Base-by-base conservation (phyloP, 2,888 invertebrate genomes). In the Drosophila sordidula region DNA sequence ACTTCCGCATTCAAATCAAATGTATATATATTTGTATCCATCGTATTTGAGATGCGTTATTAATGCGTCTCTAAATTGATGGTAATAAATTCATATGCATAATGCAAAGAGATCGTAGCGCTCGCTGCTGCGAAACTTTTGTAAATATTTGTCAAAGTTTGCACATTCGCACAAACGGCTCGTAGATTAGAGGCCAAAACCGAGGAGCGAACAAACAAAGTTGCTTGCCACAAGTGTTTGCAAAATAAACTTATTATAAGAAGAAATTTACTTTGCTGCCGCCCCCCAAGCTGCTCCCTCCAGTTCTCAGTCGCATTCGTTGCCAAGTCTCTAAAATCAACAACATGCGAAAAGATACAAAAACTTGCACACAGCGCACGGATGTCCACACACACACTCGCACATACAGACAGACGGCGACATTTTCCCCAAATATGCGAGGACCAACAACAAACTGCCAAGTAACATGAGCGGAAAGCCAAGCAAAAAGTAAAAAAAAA, bases 161-260 rank as follows among this genome's bases (percentile, higher is more conserved):
- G 65, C 89, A 89, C 86, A 86, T 89, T 86, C 88, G 83, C 86
- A 89, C 86, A 88, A 89, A 82, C 88, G 86, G 83, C 86, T 79
- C 88, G 70, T 85, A 86, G 89, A 85, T 87, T 90, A 80, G 80
- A 74, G 78, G 67, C 68, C 68, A 67, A 72, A 59, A 52, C 39
- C 69, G 72, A 87, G 71, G 77, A 85, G 55, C 75, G 81, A 85
- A 70, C 71, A 82, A 86, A 87, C 87, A 84, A 89, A 89, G 75
- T 88, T 84, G 85, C 76, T 83, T 89, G 87, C 86, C 86, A 89
- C 90, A 90, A 90, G 87, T 90, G 89, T 87, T 90, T 90, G 82
- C 81, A 78, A 89, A 89, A 90, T 81, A 82, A 89, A 90, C 82
- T 90, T 87, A 83, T 90, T 90, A 84, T 81, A 79, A 83, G 86